Conservation (phyloP, 2,888 invertebrate genomes). For the Philopedon plagiatum region DNA sequence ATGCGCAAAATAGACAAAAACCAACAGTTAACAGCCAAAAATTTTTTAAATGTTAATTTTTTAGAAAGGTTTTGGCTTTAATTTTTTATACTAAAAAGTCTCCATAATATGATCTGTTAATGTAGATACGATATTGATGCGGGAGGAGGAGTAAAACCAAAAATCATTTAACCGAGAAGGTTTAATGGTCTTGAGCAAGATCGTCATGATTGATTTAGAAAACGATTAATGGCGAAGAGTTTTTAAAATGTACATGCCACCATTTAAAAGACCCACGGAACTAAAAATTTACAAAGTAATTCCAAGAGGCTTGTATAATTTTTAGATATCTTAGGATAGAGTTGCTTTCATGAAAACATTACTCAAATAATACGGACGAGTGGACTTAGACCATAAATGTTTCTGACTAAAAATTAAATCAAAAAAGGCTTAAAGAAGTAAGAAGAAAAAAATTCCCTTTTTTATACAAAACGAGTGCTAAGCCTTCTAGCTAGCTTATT, state of each 20-base stretch:
- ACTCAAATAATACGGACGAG: background rate
- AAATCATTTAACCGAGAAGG: background rate
- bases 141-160: slow-evolving; percentile 15
- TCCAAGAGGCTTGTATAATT: slow-evolving; percentile 56
- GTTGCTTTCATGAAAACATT: slow-evolving; percentile 17
- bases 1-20: slow-evolving; percentile 43
- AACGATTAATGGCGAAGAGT: slow-evolving; percentile 62
- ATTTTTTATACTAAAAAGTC: slow-evolving; percentile 59
- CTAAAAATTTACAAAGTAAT: slow-evolving; percentile 43
- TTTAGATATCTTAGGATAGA: slow-evolving; percentile 26
- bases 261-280: slow-evolving; percentile 55
- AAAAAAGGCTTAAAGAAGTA: too few relatives aligned
- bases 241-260: slow-evolving; percentile 57
- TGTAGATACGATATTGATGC: slow-evolving; percentile 41
- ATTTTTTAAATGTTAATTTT: background rate
- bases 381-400: background rate
- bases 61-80: slow-evolving; percentile 51
- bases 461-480: too few relatives aligned
- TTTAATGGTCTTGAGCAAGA: background rate
- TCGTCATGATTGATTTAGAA: slow-evolving; percentile 50
- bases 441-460: too few relatives aligned
- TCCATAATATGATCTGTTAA: slow-evolving; percentile 52
- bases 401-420: background rate
- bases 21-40: slow-evolving; percentile 54
- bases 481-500: too few relatives aligned